phyloP scores from a whole-genome alignment of 2,888 invertebrate genomes.

The Anagyrus pseudococci region DNA sequence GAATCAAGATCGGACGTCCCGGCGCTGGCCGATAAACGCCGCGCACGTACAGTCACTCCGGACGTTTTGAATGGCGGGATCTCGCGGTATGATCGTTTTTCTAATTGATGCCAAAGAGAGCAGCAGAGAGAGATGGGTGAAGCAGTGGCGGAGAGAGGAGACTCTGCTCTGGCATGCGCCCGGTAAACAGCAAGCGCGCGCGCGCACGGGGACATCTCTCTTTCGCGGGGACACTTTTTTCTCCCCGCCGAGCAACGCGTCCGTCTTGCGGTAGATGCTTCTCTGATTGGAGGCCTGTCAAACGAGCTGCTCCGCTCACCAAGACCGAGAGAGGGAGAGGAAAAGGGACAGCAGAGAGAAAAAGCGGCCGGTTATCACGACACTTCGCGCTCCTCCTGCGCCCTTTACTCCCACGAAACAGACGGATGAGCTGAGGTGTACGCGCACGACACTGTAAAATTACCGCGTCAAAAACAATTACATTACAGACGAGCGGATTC shows the following conservation, averaged over 20 bases:
- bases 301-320: no score
- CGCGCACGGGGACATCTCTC: background rate
- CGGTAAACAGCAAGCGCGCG: no score
- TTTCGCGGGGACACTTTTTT: background rate
- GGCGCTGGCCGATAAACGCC: background rate
- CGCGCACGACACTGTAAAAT: conserved; percentile 62
- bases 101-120: conserved; percentile 23
- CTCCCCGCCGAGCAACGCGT: no score
- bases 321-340: no score
- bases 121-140: background rate
- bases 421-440: conserved; percentile 53
- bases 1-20: background rate
- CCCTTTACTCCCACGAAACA: conserved; percentile 31
- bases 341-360: conserved; percentile 41
- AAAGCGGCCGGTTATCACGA: conserved; percentile 52
- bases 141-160: background rate
- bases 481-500: conserved; percentile 56
- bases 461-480: conserved; percentile 62
- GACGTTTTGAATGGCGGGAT: conserved; percentile 28
- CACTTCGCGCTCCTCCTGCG: conserved; percentile 41
- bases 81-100: conserved; percentile 29
- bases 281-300: no score
- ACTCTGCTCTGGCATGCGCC: background rate
- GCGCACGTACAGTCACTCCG: no score
- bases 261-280: no score